Conservation (phyloP, 2,888 invertebrate genomes). For the Adelphocoris suturalis region DNA sequence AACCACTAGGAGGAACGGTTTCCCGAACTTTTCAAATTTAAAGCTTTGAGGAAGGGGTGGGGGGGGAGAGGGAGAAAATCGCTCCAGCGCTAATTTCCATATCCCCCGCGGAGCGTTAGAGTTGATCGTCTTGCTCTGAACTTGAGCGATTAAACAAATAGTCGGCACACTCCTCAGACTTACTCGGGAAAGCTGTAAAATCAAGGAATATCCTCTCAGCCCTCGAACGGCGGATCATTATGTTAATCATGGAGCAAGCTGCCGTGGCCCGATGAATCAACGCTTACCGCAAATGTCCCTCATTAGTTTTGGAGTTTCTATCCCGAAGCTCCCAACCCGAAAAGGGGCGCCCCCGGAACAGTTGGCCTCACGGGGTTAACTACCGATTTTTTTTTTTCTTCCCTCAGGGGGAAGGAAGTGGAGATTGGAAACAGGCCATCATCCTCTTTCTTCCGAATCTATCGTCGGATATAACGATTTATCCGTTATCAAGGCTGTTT, state of each 20-base stretch:
- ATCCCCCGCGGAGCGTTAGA: constrained; percentile 41
- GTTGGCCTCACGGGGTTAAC: constrained; percentile 32
- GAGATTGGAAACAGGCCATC: constrained; percentile 8
- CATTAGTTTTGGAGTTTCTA: constrained; percentile 44
- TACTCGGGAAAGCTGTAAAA: constrained; percentile 59
- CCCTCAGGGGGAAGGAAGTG: neutral
- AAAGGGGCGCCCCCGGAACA: constrained; percentile 7
- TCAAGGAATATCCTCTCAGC: constrained; percentile 43
- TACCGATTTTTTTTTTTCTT: neutral
- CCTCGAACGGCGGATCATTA: constrained; percentile 64
- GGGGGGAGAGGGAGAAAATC: neutral
- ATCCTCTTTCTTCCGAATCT: neutral
- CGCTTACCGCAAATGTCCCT: constrained; percentile 65
- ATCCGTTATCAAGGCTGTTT: neutral
- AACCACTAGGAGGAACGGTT: constrained; percentile 62
- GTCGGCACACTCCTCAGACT: constrained; percentile 33
- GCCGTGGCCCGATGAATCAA: constrained; percentile 56
- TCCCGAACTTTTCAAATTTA: constrained; percentile 65
- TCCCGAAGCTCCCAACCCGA: neutral
- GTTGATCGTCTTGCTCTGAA: constrained; percentile 63
- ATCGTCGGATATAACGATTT: constrained; percentile 3
- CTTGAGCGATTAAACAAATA: constrained; percentile 68
- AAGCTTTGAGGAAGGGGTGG: neutral
- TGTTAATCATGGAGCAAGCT: constrained; percentile 69
- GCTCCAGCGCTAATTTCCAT: constrained; percentile 63